Conservation (phyloP, 2,113 vertebrate genomes). For the Sebastes fasciatus region DNA sequence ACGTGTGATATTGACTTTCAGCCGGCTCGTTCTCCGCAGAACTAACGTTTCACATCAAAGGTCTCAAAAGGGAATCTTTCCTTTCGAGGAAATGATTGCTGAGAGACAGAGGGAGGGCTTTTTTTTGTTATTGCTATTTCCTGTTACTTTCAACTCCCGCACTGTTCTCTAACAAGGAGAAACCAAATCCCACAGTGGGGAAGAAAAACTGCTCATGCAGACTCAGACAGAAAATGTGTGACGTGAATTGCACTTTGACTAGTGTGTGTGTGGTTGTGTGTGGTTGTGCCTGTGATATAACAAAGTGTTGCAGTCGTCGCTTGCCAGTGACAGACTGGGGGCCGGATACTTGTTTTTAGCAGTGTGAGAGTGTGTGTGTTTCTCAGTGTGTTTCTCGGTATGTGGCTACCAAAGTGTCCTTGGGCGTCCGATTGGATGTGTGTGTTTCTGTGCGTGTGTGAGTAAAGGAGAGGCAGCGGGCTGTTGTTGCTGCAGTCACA, state of each 20-base stretch:
- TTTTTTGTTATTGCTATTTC: slow-evolving; percentile 47
- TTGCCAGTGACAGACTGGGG: slow-evolving; percentile 62
- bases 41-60: slow-evolving; percentile 45
- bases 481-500: slow-evolving; percentile 29
- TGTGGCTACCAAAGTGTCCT: slow-evolving; percentile 42
- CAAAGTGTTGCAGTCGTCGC: slow-evolving; percentile 33
- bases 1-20: slow-evolving; percentile 35
- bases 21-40: slow-evolving; percentile 32
- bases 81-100: slow-evolving; percentile 39
- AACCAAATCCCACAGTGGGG: slow-evolving; percentile 45
- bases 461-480: slow-evolving; percentile 41
- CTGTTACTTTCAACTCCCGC: slow-evolving; percentile 52
- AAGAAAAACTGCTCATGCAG: slow-evolving; percentile 63
- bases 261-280: slow-evolving; percentile 33
- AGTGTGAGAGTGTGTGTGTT: slow-evolving; percentile 31
- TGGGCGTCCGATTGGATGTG: slow-evolving; percentile 14
- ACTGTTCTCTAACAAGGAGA: slow-evolving; percentile 58
- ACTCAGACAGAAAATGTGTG: slow-evolving; percentile 60
- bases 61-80: slow-evolving; percentile 40
- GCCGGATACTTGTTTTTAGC: slow-evolving; percentile 50
- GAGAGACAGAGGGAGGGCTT: slow-evolving; percentile 8
- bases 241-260: slow-evolving; percentile 57
- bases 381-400: background rate
- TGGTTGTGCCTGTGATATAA: slow-evolving; percentile 60
- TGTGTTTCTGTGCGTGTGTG: slow-evolving; percentile 19